These are phyloP conservation scores for Dreissena polymorpha DNA, from an alignment of 1,140 invertebrate species.

Conservation along the genomic window DNA sequence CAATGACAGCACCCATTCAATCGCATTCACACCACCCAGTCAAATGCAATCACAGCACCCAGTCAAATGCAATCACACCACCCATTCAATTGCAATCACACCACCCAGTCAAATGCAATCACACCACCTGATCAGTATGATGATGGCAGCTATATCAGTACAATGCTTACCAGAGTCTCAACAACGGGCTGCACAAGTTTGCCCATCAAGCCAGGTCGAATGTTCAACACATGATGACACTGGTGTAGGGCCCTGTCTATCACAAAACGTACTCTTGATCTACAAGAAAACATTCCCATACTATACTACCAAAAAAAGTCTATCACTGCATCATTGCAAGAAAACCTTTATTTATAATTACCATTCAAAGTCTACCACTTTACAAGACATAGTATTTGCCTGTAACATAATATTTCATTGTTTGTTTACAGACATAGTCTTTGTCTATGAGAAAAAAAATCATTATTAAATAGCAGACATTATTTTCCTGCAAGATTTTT, in stretches of 20 bases:
- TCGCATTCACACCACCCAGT: too few relatives aligned
- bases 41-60: too few relatives aligned
- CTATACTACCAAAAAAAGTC: not conserved
- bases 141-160: not conserved
- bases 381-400: not conserved
- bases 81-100: too few relatives aligned
- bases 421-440: not conserved
- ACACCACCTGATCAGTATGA: too few relatives aligned
- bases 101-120: too few relatives aligned
- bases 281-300: constrained; percentile 14
- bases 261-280: constrained; percentile 86
- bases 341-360: not conserved
- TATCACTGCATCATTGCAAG: not conserved
- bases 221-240: constrained; percentile 85
- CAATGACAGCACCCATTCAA: too few relatives aligned
- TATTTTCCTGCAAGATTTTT: too few relatives aligned
- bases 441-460: not conserved
- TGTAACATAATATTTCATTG: not conserved
- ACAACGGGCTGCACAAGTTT: constrained; percentile 68
- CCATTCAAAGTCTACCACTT: not conserved
- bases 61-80: too few relatives aligned
- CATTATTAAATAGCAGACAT: too few relatives aligned
- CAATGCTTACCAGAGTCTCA: constrained; percentile 81
- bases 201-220: constrained; percentile 75
- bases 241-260: constrained; percentile 88